These are phyloP conservation scores for Thunnus maccoyii DNA, from an alignment of 2,113 vertebrate genomes.

Conservation along the genomic window DNA sequence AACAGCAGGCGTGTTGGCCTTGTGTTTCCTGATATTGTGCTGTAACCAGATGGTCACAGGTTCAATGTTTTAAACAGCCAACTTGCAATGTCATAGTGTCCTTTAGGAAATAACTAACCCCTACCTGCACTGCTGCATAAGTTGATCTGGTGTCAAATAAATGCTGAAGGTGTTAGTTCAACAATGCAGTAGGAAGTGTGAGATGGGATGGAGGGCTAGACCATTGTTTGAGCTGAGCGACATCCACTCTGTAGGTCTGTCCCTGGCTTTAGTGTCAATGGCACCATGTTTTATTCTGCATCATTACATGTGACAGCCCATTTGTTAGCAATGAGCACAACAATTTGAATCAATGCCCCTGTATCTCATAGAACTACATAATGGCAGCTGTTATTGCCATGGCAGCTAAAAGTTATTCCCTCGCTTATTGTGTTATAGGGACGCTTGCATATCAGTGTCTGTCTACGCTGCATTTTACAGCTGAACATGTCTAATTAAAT, in stretches of 20 bases:
- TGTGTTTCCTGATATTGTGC: slow-evolving; percentile 49
- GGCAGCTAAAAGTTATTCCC: slow-evolving; percentile 71
- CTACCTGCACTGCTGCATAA: slow-evolving; percentile 29
- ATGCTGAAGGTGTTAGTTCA: slow-evolving; percentile 41
- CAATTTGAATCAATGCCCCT: slow-evolving; percentile 66
- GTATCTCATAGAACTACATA: slow-evolving; percentile 58
- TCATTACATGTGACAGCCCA: slow-evolving; percentile 70
- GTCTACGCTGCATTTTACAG: slow-evolving; percentile 49
- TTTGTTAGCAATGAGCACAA: slow-evolving; percentile 69
- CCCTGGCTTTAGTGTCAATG: slow-evolving; percentile 44
- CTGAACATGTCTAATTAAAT: slow-evolving; percentile 59
- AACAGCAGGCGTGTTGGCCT: slow-evolving; percentile 69
- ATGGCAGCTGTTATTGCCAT: slow-evolving; percentile 64
- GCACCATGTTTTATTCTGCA: slow-evolving; percentile 55
- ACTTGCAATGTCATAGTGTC: slow-evolving; percentile 72
- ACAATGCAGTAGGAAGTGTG: slow-evolving; percentile 21
- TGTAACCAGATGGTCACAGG: slow-evolving; percentile 74
- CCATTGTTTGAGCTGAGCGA: slow-evolving; percentile 34
- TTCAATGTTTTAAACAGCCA: slow-evolving; percentile 61
- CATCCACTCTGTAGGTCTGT: slow-evolving; percentile 20
- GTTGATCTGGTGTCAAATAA: slow-evolving; percentile 29
- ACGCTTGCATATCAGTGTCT: slow-evolving; percentile 36
- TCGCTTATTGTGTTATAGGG: slow-evolving; percentile 47
- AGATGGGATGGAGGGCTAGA: slow-evolving; percentile 25
- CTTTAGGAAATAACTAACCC: slow-evolving; percentile 57